Evolutionary conservation across 2,888 invertebrate species (phyloP), one percentile per base, ranked within the genome.

Genomic region (Acrobasis suavella): DNA sequence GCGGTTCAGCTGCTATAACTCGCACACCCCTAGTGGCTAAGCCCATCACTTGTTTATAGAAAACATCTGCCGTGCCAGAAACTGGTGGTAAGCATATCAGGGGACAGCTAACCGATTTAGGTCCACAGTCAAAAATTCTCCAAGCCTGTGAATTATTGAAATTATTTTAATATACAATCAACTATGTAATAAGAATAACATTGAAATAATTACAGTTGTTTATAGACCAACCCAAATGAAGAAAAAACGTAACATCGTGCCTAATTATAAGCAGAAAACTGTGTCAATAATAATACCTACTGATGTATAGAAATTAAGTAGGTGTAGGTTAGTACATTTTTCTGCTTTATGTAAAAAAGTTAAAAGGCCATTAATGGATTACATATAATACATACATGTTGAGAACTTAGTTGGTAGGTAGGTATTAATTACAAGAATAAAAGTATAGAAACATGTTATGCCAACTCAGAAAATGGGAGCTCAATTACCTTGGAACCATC

Each of bases 111-210:
- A 97, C 94, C 60, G 94, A 94, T 81, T 95, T 95, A 9, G 98
- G 97, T 38, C 97, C 97, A 64, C 97, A 96, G 82, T 98, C 98
- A 81, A 97, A 98, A 66, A 97, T 93, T 79, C 95, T 95, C 98
- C 98, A 98, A 70, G 95, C 94, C 96, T 96, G 72, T 38, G 76
- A 50, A 63, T 60, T 39, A 32, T 32, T 32, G 22, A 32, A 32
- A 32, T 32, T 2, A 32, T 32, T 32, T 32, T 32, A 7, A 32
- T 32, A 7, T 32, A 46, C 12, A 12, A 42, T 9, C 10, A 39
- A 39, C 9, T 10, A 39, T 2, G 39, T 10, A 39, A 1, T 5
- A 22, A 22, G 22, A 22, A 22, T 22, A 22, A 22, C 22, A 22
- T 22, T 22, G 5, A 5, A 22, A 22, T 22, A 22, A 5, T 3